Evolutionary conservation across 1,140 invertebrate genomes (phyloP), one percentile per base, ranked within the genome.

Genomic region (Rhopalosiphum maidis): DNA sequence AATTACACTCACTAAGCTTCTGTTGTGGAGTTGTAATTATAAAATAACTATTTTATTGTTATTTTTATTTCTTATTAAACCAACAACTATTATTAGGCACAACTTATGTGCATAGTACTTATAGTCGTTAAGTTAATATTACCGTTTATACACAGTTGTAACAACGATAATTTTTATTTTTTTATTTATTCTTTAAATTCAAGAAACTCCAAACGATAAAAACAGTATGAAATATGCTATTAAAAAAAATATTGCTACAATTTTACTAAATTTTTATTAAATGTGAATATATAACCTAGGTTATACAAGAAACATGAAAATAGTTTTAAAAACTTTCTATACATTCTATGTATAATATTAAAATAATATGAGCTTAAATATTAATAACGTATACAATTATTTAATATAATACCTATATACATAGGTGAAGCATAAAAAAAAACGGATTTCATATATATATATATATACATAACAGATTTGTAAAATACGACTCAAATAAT

Each of bases 1-100:
- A 88, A 51, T 88, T 51, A 35, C n/a, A 43, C 43, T 30, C 21
- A 43, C 43, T 43, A 87, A 48, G n/a, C 25, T 87, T 46, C 85
- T 46, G 85, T 46, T 87, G 35, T 9, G 43, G 85, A 87, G 43
- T 48, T 46, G 85, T 46, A 87, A 87, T 87, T 85, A 85, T 85
- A 85, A 25, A 85, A 41, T 85, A 85, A 83, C 22, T 83, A 83
- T 37, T 37, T 37, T 83, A 83, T 83, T 83, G n/a, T 83, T 83
- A 83, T 83, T 37, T 83, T 37, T 83, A 83, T 83, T 37, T 83
- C 35, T 83, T 83, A 37, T 83, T 7, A 55, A 25, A 83, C 30
- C n/a, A 82, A 83, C 77, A 83, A 83, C 2, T 8, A 83, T 18
- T 83, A 83, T 83, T 37, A 83, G 35, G 1, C 77, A 3, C 35